Conservation (phyloP, 2,888 invertebrate species). For the Oeneis ivallda region DNA sequence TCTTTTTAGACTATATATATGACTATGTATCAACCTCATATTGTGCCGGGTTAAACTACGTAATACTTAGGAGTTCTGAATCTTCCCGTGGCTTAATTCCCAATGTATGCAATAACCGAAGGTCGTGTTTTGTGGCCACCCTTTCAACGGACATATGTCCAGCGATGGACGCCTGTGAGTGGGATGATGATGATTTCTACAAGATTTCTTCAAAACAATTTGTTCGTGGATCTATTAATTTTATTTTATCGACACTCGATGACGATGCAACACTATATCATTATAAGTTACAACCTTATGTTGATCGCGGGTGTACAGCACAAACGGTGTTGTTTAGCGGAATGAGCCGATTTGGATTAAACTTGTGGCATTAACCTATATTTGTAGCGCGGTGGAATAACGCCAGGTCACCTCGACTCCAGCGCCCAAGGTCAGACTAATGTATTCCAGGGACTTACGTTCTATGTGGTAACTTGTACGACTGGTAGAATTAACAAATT, state of each 20-base stretch:
- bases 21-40: too few relatives aligned
- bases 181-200: too few relatives aligned
- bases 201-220: too few relatives aligned
- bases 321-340: slow-evolving; percentile 7
- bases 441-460: background rate
- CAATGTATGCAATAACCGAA: too few relatives aligned
- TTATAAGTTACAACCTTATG: background rate
- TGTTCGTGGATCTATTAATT: background rate
- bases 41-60: too few relatives aligned
- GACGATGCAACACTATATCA: background rate
- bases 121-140: too few relatives aligned
- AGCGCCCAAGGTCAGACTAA: background rate
- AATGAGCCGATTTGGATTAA: slow-evolving; percentile 16
- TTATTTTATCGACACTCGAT: background rate
- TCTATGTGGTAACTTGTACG: too few relatives aligned
- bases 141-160: too few relatives aligned
- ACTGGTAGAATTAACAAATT: background rate
- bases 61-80: too few relatives aligned
- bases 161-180: too few relatives aligned
- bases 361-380: slow-evolving; percentile 19
- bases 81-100: too few relatives aligned
- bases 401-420: background rate
- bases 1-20: too few relatives aligned
- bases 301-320: background rate
- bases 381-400: background rate